phyloP scores from a whole-genome alignment of 2,797 vertebrate genomes.

The Falco concolor region DNA sequence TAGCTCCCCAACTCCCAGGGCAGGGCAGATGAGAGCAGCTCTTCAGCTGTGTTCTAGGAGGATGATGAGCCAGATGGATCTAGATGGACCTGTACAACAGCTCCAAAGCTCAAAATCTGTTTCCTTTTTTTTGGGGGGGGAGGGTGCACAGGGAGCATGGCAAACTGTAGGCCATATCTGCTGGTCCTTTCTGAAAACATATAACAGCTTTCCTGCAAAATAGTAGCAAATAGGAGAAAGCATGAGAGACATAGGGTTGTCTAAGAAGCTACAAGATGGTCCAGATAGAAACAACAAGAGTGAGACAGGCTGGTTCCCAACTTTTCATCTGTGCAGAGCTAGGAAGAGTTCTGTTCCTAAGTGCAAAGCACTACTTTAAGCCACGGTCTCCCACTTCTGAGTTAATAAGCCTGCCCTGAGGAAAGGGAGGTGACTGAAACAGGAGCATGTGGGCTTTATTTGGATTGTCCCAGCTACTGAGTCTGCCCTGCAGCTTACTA shows the following conservation, averaged over 20 bases:
- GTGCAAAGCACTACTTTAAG: not conserved
- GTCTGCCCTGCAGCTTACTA: not conserved
- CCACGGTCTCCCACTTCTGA: not conserved
- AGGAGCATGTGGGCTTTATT: constrained; percentile 4
- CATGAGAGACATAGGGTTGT: not conserved
- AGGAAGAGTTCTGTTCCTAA: not conserved
- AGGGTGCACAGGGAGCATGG: too few species aligned
- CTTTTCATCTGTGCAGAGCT: not conserved
- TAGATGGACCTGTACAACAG: not conserved
- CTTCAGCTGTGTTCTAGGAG: not conserved
- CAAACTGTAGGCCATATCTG: not conserved
- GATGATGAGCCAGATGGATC: not conserved
- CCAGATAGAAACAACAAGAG: not conserved
- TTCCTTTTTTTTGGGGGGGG: not conserved
- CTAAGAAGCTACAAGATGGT: not conserved
- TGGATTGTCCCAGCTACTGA: constrained; percentile 26
- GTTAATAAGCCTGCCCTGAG: not conserved
- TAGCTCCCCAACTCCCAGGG: fast-evolving
- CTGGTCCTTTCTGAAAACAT: not conserved
- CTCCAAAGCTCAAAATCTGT: not conserved
- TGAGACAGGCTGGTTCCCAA: not conserved
- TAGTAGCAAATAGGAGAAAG: not conserved
- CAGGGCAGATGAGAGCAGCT: not conserved
- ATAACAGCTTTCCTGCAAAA: not conserved
- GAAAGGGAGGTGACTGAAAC: not conserved